Evolutionary conservation across 2,888 invertebrate species (phyloP).

Genomic region (Diadegma fenestrale): DNA sequence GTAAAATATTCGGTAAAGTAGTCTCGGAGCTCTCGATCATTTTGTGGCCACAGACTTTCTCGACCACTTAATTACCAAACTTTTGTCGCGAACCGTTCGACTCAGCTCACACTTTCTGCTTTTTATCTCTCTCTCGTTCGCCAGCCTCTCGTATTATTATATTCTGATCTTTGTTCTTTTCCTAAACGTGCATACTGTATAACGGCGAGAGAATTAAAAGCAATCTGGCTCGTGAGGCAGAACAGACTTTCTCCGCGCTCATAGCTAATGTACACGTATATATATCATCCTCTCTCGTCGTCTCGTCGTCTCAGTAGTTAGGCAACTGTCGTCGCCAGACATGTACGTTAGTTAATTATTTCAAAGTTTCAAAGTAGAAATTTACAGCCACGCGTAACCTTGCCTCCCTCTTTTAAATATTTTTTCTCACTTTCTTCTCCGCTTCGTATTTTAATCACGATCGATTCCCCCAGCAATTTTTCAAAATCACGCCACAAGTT

Average conservation of each 20-base stretch:
- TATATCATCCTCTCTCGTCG: conserved; percentile 15
- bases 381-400: conserved; percentile 31
- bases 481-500: background rate
- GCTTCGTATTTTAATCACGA: background rate
- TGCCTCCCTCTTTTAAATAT: background rate
- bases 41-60: conserved; percentile 65
- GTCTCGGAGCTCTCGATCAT: conserved; percentile 42
- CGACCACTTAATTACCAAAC: conserved; percentile 79
- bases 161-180: conserved; percentile 36
- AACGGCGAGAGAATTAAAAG: conserved; percentile 48
- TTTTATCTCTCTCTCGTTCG: conserved; percentile 26
- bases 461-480: conserved; percentile 1
- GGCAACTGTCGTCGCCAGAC: conserved; percentile 53
- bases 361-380: conserved; percentile 49
- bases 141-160: conserved; percentile 21
- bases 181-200: conserved; percentile 34
- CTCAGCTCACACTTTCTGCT: conserved; percentile 16
- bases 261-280: conserved; percentile 33
- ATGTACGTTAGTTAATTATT: conserved; percentile 56
- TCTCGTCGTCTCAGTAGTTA: conserved; percentile 45
- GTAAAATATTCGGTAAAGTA: conserved; percentile 41
- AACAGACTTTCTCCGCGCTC: conserved; percentile 13
- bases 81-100: conserved; percentile 76
- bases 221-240: conserved; percentile 36
- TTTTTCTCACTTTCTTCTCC: background rate